These are phyloP conservation scores for Hyles lineata DNA, from an alignment of 2,888 invertebrate species.

Conservation along the genomic window DNA sequence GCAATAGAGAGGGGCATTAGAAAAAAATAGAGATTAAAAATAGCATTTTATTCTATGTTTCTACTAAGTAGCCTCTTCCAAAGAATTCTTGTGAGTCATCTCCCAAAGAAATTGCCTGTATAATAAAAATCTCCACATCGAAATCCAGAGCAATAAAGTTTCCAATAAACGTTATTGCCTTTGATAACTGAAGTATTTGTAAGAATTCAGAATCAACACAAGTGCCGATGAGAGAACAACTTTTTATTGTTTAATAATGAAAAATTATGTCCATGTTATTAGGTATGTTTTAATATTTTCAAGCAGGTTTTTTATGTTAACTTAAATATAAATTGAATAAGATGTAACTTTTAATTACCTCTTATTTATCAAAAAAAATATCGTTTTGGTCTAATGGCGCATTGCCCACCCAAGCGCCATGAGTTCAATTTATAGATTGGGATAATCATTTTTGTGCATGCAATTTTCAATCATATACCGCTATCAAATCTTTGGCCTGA, in stretches of 20 bases:
- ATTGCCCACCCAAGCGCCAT: no score
- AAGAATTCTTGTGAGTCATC: not conserved
- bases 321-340: not conserved
- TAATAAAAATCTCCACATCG: not conserved
- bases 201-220: slow-evolving; percentile 29
- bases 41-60: no score
- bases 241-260: slow-evolving; percentile 52
- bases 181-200: slow-evolving; percentile 23
- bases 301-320: not conserved
- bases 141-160: slow-evolving; percentile 18
- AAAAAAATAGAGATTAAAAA: no score
- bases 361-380: no score
- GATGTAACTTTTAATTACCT: not conserved
- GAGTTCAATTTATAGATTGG: no score
- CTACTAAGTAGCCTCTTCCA: no score
- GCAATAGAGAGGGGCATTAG: no score
- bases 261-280: slow-evolving; percentile 61
- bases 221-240: slow-evolving; percentile 14
- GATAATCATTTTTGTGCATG: no score
- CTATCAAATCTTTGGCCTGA: no score
- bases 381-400: no score
- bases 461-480: no score
- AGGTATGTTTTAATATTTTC: slow-evolving; percentile 47
- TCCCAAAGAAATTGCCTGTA: not conserved
- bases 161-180: slow-evolving; percentile 31